Conservation (phyloP, 2,113 vertebrate species). For the Theropithecus gelada region DNA sequence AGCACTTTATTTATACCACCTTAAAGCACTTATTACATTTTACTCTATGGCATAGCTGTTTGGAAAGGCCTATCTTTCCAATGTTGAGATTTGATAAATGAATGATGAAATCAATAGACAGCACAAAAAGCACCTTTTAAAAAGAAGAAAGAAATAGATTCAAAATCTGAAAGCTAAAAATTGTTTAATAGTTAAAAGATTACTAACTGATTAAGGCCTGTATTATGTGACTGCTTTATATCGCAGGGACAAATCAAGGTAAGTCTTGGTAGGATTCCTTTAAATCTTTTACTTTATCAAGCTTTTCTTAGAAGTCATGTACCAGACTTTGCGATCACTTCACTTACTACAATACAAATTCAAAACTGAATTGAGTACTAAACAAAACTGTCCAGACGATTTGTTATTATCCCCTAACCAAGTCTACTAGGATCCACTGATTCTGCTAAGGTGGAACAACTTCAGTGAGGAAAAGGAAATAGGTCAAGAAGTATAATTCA, state of each 20-base stretch:
- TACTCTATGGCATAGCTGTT: no score
- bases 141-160: not conserved
- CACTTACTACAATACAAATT: slow-evolving; percentile 23
- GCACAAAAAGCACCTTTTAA: not conserved
- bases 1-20: not conserved
- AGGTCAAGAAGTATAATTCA: not conserved
- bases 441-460: not conserved
- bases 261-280: not conserved
- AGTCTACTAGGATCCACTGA: not conserved
- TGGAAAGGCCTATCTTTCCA: not conserved
- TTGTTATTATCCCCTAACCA: not conserved
- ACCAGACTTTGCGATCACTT: not conserved
- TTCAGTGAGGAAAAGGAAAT: not conserved
- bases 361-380: slow-evolving; percentile 15
- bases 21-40: not conserved
- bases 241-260: not conserved
- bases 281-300: not conserved
- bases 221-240: not conserved
- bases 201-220: not conserved
- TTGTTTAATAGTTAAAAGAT: not conserved
- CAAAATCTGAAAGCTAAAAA: slow-evolving; percentile 38
- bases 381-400: not conserved
- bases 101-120: not conserved
- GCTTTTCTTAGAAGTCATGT: not conserved
- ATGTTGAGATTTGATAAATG: not conserved